Base-by-base conservation (phyloP, 2,113 vertebrate genomes). In the Burhinus oedicnemus region DNA sequence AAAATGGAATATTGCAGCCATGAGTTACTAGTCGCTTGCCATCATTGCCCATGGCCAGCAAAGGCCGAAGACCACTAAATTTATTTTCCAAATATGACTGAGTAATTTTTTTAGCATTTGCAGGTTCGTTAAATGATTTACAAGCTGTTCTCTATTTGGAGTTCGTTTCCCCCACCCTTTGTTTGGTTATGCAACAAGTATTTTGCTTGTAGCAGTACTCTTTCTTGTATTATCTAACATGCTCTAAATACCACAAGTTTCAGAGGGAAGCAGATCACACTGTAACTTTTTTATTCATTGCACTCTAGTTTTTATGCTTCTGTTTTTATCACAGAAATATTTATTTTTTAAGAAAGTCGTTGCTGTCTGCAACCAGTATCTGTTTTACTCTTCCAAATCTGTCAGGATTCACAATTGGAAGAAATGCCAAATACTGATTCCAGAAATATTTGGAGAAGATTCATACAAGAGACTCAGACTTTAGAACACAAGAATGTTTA, bases 371-470 rank as follows among this genome's bases (percentile, higher is more conserved):
- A 75, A 47, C 88, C 62, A 54, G 55, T 75, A 68, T 83, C 75
- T 78, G 68, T 68, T 95, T 87, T 57, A 64, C 79, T 90, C 57
- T 87, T 84, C 72, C 61, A 57, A 74, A 93, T 92, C 88, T 93
- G 86, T 89, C 52, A 68, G 86, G 52, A 87, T 64, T 95, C 68
- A 78, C 62, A 92, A n/a, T 34, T 83, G 66, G 78, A 94, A 93
- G 74, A 80, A 85, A 81, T 60, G 52, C 80, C 76, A 68, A 44
- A 71, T 79, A 38, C 61, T 3, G 58, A 81, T 82, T 96, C 88
- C 83, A 92, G 72, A 81, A 91, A 71, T 84, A 92, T 72, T 95
- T 93, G 90, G 83, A 97, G 69, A 52, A 71, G 80, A 87, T 79
- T 89, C 83, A 44, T 52, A 62, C 60, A 92, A 81, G 51, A 60